Base-by-base conservation (phyloP, 2,113 vertebrate genomes). In the Panurus biarmicus region DNA sequence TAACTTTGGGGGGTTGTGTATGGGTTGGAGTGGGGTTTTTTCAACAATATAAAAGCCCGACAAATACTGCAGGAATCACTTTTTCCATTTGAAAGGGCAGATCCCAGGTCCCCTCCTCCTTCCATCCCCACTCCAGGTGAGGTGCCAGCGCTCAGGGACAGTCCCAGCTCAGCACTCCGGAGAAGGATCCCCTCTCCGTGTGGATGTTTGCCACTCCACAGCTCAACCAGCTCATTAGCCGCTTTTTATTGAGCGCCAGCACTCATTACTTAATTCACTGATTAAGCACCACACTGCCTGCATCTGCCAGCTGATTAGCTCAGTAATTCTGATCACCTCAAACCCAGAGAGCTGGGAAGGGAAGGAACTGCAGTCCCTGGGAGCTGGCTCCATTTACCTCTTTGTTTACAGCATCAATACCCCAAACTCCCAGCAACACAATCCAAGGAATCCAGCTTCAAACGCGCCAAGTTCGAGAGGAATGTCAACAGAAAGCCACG, bases 211-310 rank as follows among this genome's bases (percentile, higher is more conserved):
- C 93, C 86, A 53, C 93, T 95, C 94, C 61, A 60, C 88, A 88
- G 95, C 85, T 87, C 97, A 95, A 86, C 96, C 97, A 94, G 94
- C 95, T 97, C 96, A 96, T 97, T 95, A 97, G 96, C 91, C 29
- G 82, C 57, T 89, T 94, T 82, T 69, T 88, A 96, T 75, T 24
- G 87, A 96, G 96, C 90, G 88, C 89, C 93, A 54, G 24, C 70
- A 73, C 72, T 94, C 95, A 61, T 93, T 72, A 51, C 65, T 67
- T 66, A 62, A 28, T 93, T 91, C 96, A 96, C 90, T 94, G 95
- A 96, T 97, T 93, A 95, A 96, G 87, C 95, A 81, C 83, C 95
- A 88, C 96, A 95, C 85, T 73, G 90, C 47, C 87, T 61, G 31
- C 93, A 48, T 86, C 87, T 60, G 90, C 64, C 64, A 90, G 64